Evolutionary conservation across 2,113 vertebrate genomes (phyloP), one percentile per base, ranked within the genome.

Genomic region (Vicugna pacos): DNA sequence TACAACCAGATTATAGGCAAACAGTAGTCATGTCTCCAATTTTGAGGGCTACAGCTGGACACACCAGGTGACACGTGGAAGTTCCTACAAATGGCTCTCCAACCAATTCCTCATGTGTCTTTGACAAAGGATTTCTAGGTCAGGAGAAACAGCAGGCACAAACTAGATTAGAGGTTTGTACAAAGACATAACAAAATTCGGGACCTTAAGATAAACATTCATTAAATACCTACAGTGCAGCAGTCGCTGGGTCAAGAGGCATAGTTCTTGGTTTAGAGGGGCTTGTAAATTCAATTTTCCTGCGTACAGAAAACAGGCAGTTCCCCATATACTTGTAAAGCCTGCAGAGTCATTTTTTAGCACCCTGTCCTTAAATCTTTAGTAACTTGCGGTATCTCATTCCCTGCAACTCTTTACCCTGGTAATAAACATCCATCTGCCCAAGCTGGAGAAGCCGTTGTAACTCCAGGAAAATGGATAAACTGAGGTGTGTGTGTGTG

Each of bases 171-270:
- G 77, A 69, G 82, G 69, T 85, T 64, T 70, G 16, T 65, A 65
- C 64, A 91, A 64, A 95, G 96, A 80, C 91, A 89, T 95, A 86
- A 92, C 94, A 67, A 93, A 89, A 97, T n/a, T 48, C n/a, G 4
- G 10, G 64, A 60, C 79, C 93, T 92, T 87, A 94, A 62, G 85
- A 87, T 94, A 96, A 93, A 89, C 38, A 94, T 91, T 94, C 67
- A 81, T 58, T 91, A 60, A 77, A 70, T 5, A 42, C 48, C 77
- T 86, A 46, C 10, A 12, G 13, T 12, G 62, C 5, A 22, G 72
- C 56, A 1, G 16, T 38, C 24, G 26, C 46, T 58, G 42, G 94
- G 77, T 87, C 96, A 91, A 86, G 82, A 97, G 85, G 79, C 28
- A 16, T 0, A 26, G 58, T 6, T 65, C 46, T 38, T 67, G 69